Conservation (phyloP, 1,140 invertebrate species). For the Brachystomella parvula region DNA sequence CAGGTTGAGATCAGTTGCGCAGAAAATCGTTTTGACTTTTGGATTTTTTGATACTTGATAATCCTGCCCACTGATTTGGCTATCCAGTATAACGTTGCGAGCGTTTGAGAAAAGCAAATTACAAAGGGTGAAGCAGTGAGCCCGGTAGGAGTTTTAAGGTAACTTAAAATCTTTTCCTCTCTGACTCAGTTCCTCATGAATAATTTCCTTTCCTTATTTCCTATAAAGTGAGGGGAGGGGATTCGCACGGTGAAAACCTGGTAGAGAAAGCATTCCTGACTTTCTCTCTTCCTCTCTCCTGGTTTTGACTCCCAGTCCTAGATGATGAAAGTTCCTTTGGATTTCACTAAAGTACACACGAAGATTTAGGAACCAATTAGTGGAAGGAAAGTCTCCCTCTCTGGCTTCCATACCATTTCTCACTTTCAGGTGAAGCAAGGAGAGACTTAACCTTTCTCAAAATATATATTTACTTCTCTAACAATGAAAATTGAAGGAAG, state of each 20-base stretch:
- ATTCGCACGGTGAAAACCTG: not conserved
- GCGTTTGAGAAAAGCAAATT: too few species aligned
- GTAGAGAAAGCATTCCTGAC: not conserved
- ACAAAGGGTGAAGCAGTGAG: too few species aligned
- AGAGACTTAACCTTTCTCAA: too few species aligned
- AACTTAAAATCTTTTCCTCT: not conserved
- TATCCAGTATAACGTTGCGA: too few species aligned
- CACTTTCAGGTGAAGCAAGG: too few species aligned
- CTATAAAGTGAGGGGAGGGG: not conserved
- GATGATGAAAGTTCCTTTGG: too few species aligned
- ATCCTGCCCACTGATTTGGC: not conserved
- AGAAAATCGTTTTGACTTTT: too few species aligned
- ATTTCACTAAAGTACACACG: not conserved
- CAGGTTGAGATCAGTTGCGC: too few species aligned
- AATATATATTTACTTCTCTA: too few species aligned
- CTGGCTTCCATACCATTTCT: too few species aligned
- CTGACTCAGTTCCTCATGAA: not conserved
- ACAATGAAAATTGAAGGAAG: too few species aligned
- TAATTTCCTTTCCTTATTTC: not conserved
- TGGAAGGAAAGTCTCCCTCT: too few species aligned
- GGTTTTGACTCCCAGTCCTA: not conserved
- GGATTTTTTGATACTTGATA: not conserved
- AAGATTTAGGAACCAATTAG: not conserved
- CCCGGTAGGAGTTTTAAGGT: not conserved
- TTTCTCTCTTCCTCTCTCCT: not conserved